A percentile compares a stretch with the other conserved stretches of the same genome.
phyloP scores from a whole-genome alignment of 1,140 invertebrate species.

The Bombyx mori region ASM3026992v2 NC_085115.1:9455001-9455500 shows the following conservation, averaged over 20 bases:
- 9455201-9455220: constrained; percentile 66
- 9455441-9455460: constrained; percentile 25
- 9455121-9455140: constrained; percentile 32
- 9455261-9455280: constrained; percentile 12
- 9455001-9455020: constrained; percentile 54
- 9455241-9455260: constrained; percentile 26
- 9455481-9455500: constrained; percentile 30
- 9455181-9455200: constrained; percentile 71
- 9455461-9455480: constrained; percentile 26
- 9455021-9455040: constrained; percentile 64
- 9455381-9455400: constrained; percentile 55
- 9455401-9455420: constrained; percentile 52
- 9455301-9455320: constrained; percentile 12
- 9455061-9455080: constrained; percentile 67
- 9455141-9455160: constrained; percentile 61
- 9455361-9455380: constrained; percentile 64
- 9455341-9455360: constrained; percentile 43
- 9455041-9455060: constrained; percentile 70
- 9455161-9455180: constrained; percentile 64
- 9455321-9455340: constrained; percentile 36
- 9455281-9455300: constrained; percentile 15
- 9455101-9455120: constrained; percentile 14
- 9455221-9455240: constrained; percentile 53
- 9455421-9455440: constrained; percentile 42
- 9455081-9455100: constrained; percentile 32